Evolutionary conservation across 2,888 invertebrate species (phyloP), one percentile per base, ranked within the genome.

Genomic region (Phanerotoma sp.): DNA sequence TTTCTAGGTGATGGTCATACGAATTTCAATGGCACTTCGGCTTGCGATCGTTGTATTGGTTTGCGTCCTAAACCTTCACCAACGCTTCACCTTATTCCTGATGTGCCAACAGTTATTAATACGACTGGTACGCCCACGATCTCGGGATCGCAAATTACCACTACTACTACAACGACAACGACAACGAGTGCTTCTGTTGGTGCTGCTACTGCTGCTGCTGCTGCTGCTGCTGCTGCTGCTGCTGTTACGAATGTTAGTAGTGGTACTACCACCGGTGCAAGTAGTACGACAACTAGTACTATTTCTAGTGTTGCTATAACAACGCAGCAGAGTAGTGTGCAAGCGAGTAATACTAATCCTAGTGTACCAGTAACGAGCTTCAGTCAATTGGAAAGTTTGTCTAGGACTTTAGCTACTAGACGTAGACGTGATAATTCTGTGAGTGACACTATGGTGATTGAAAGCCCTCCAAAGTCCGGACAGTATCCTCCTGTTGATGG

Each of bases 1-100:
- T 85, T 90, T 66, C 79, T 92, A 61, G 92, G 91, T 0, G 91
- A 91, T 67, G 85, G 84, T 1, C 79, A 73, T 20, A 71, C 78
- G 0, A 38, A 21, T 25, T 65, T 66, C 25, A 73, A 69, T 54
- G 63, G 65, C n/a, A 72, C 67, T 44, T 51, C 69, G 2, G 68
- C 74, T 18, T 83, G 83, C 65, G 75, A 80, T 54, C 77, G 77
- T 56, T 83, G 83, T 62, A 72, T 81, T 38, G 83, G 83, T 13
- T 66, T 83, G 25, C 70, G 79, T 54, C 80, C 81, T 10, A 73
- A 69, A 56, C 63, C 69, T 9, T 62, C 68, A 30, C 70, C 74
- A 4, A 67, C 72, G 1, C 54, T 75, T 20, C 60, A 68, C 37
- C 70, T 74, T 28, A 65, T 68, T 20, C 76, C 74, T 13, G 73